A percentile compares a stretch with the other conserved stretches of the same genome.
Evolutionary conservation across 2,888 invertebrate genomes (phyloP).

Genomic region (Sericinus montela): DNA sequence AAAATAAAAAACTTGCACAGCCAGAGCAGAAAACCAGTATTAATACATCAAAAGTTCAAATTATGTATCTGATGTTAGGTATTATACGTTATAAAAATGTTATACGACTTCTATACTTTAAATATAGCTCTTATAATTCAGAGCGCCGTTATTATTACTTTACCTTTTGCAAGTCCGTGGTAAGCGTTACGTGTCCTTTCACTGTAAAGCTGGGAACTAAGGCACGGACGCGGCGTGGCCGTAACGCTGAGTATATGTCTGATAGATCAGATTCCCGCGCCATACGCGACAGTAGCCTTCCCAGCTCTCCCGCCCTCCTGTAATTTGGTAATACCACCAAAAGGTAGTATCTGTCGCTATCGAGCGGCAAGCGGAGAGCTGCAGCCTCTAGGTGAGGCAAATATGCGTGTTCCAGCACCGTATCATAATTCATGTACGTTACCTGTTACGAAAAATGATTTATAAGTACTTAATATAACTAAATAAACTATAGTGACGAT

Average conservation of each 20-base stretch:
- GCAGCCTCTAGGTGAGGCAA: slow-evolving; percentile 85
- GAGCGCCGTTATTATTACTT: too few species aligned
- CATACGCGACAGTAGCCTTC: slow-evolving; percentile 82
- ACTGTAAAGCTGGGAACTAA: slow-evolving; percentile 89
- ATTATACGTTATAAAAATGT: too few species aligned
- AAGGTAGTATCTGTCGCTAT: slow-evolving; percentile 88
- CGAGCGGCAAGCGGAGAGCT: slow-evolving; percentile 87
- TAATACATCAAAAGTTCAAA: too few species aligned
- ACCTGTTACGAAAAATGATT: slow-evolving; percentile 53
- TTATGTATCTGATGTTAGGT: too few species aligned
- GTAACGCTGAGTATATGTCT: slow-evolving; percentile 83
- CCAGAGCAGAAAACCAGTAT: too few species aligned
- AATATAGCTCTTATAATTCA: too few species aligned
- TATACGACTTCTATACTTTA: too few species aligned
- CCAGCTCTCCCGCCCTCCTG: slow-evolving; percentile 80
- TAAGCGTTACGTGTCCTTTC: slow-evolving; percentile 88
- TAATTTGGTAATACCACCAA: slow-evolving; percentile 85
- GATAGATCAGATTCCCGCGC: slow-evolving; percentile 81
- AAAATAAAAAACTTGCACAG: too few species aligned
- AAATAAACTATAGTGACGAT: too few species aligned
- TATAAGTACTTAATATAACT: neutral
- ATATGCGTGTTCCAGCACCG: slow-evolving; percentile 87
- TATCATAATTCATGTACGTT: slow-evolving; percentile 86
- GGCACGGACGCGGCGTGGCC: slow-evolving; percentile 85
- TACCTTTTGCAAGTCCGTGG: slow-evolving; percentile 90